Base-by-base conservation (phyloP, 2,797 vertebrate species). In the Chanos chanos region DNA sequence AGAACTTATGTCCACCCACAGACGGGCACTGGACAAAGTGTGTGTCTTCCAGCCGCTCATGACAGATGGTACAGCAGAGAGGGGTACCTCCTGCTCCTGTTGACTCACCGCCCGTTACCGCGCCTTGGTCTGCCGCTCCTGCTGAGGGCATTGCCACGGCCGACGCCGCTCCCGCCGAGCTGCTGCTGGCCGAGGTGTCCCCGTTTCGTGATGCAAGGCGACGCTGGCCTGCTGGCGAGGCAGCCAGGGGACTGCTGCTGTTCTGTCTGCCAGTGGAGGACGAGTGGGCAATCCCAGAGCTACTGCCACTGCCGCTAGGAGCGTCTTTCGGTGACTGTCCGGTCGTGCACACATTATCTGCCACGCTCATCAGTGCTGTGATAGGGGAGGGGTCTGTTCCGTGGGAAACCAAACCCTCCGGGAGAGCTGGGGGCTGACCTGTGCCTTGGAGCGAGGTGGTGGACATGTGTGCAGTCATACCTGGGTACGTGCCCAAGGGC, bases 11-110 rank as follows among this genome's bases (percentile, higher is more conserved):
- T 54, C 89, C 87, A 0, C 87, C 81, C 67, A 94, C 92, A 0
- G 93, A 89, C 1, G 94, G 94, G 84, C 94, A 94, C 89, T 94
- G 94, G 76, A 94, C 93, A 5, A 94, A 96, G 68, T 94, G 93
- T 3, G 93, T 93, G 79, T 94, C 93, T 79, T 96, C 94, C 71
- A 94, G 58, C n/a, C 91, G 84, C 81, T 92, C 91, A 21, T 89
- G 81, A 82, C 94, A 94, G 15, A 94, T 86, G 45, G 93, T 94
- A 70, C 94, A 95, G 79, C 92, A 92, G 31, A 94, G 83, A 31
- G 90, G 84, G 1, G 85, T 77, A 0, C 87, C 82, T 1, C 85
- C 69, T 30, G 85, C 83, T 0, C 85, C 81, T 0, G 86, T 76
- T 53, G 87, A 80, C 10, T 88, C 85, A 0, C 76, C 70, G 0